These are phyloP conservation scores for Strongylocentrotus purpuratus DNA, from an alignment of 35 echinoderm and acorn worm genomes.

Conservation along the genomic window DNA sequence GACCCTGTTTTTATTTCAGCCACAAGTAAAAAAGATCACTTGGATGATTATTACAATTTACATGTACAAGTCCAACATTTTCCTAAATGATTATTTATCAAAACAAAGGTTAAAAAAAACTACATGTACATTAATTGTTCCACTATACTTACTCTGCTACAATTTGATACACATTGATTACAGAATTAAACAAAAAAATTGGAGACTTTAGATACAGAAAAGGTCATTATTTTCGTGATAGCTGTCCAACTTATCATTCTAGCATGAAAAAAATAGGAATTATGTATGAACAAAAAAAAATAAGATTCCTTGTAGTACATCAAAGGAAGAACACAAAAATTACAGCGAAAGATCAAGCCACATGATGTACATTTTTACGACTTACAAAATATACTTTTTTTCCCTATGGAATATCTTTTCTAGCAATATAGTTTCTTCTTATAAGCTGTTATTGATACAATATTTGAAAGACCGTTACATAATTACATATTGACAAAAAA, in stretches of 20 bases:
- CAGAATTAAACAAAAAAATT: not conserved
- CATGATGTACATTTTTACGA: not conserved
- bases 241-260: too few species aligned
- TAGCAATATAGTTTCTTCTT: not conserved
- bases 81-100: not conserved
- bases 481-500: not conserved
- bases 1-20: not conserved
- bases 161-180: not conserved
- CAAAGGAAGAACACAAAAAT: not conserved
- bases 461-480: not conserved
- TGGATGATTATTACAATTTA: not conserved
- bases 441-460: not conserved
- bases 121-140: not conserved
- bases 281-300: not conserved
- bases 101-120: not conserved
- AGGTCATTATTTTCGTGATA: too few species aligned
- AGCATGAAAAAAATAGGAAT: too few species aligned
- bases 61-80: not conserved
- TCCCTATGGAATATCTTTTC: not conserved
- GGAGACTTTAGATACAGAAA: not conserved
- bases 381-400: not conserved
- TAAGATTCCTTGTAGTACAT: not conserved
- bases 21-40: not conserved
- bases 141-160: too few species aligned
- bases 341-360: not conserved